Evolutionary conservation across 2,888 invertebrate genomes (phyloP).

Genomic region (Latheticus oryzae): DNA sequence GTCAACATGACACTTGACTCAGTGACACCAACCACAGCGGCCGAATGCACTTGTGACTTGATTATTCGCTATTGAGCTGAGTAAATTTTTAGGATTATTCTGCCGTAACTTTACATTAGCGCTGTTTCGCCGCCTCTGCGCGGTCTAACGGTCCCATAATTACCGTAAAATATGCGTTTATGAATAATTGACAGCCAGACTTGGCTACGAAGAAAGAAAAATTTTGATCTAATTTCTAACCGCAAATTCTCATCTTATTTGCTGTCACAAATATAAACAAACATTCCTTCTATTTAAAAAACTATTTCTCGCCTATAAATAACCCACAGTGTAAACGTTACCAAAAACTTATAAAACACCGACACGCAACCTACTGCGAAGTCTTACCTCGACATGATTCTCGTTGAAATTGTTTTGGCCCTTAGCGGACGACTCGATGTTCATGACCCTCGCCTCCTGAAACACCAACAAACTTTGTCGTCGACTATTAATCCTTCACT

Average conservation of each 20-base stretch:
- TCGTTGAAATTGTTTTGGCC: slow-evolving; percentile 31
- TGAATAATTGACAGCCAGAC: slow-evolving; percentile 18
- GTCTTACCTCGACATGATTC: slow-evolving; percentile 30
- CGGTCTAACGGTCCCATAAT: no score
- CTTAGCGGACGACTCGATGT: slow-evolving; percentile 24
- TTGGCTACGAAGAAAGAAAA: no score
- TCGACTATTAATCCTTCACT: not conserved
- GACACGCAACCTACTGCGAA: slow-evolving; percentile 30
- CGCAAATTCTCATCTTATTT: slow-evolving; percentile 6
- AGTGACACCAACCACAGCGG: no score
- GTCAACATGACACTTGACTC: no score
- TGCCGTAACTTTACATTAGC: no score
- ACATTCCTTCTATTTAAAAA: slow-evolving; percentile 45
- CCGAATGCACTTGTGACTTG: no score
- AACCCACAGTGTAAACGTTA: slow-evolving; percentile 45
- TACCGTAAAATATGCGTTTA: slow-evolving; percentile 20
- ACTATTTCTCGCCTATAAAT: slow-evolving; percentile 51
- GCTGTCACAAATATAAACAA: slow-evolving; percentile 31
- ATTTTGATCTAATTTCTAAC: not conserved
- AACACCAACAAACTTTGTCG: slow-evolving; percentile 18
- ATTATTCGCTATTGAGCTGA: no score
- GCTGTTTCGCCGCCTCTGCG: no score
- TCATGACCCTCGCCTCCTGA: slow-evolving; percentile 29
- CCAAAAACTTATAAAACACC: slow-evolving; percentile 39
- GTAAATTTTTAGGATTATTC: no score